phyloP scores from a whole-genome alignment of 1,140 invertebrate genomes.

The Probaryconus sp. region DNA sequence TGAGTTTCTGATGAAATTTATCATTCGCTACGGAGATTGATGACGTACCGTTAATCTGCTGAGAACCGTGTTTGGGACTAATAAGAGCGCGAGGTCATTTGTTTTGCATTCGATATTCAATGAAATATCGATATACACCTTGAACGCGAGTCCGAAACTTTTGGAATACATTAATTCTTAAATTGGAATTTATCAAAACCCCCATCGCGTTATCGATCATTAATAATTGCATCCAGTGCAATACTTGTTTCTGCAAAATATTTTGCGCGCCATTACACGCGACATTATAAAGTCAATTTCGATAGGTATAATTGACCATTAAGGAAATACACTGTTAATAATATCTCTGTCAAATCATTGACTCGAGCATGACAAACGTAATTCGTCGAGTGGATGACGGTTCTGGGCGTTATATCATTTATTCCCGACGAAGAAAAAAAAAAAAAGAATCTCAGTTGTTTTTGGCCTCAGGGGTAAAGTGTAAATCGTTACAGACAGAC shows the following conservation, averaged over 20 bases:
- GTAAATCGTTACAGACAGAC: conserved; percentile 74
- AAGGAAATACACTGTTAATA: not conserved
- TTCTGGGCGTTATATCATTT: conserved; percentile 1
- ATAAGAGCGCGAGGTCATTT: conserved; percentile 12
- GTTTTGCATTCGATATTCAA: conserved; percentile 9
- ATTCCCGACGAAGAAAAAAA: conserved; percentile 1
- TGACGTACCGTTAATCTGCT: too few relatives aligned
- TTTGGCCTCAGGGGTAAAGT: conserved; percentile 51
- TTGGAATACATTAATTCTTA: too few relatives aligned
- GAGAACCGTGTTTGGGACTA: too few relatives aligned
- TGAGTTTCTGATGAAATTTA: not conserved
- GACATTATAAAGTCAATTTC: too few relatives aligned
- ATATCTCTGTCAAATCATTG: not conserved
- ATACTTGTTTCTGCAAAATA: too few relatives aligned
- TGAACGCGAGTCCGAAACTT: too few relatives aligned
- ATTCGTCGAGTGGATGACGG: conserved; percentile 11
- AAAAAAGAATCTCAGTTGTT: conserved; percentile 15
- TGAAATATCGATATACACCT: too few relatives aligned
- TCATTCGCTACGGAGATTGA: too few relatives aligned
- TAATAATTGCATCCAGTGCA: too few relatives aligned
- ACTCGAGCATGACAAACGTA: conserved; percentile 15
- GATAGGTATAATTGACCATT: not conserved
- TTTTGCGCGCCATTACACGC: too few relatives aligned
- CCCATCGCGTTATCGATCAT: too few relatives aligned
- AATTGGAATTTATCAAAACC: too few relatives aligned